These are phyloP conservation scores for Neopelma chrysocephalum DNA, from an alignment of 2,797 vertebrate species.

Conservation along the genomic window DNA sequence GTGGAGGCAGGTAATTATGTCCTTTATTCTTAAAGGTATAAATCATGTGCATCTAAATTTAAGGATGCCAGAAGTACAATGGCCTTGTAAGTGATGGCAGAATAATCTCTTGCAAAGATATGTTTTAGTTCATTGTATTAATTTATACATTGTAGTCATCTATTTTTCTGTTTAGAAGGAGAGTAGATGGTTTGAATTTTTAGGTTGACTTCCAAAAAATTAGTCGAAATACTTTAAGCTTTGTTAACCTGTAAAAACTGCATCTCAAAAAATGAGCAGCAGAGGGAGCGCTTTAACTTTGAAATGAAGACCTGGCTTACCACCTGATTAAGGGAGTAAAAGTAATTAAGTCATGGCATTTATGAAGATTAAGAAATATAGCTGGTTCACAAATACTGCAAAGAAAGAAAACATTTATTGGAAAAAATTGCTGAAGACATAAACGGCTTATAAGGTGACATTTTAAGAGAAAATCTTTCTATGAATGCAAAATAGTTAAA, in stretches of 20 bases:
- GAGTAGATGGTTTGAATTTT: not conserved
- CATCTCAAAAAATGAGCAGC: constrained; percentile 69
- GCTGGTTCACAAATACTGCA: constrained; percentile 51
- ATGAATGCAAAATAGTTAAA: not conserved
- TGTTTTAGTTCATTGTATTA: not conserved
- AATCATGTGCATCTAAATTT: not conserved
- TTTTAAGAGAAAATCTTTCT: not conserved
- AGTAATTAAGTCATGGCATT: constrained; percentile 68
- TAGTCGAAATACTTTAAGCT: not conserved
- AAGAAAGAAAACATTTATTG: constrained; percentile 29
- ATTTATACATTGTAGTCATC: not conserved
- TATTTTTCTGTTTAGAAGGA: not conserved
- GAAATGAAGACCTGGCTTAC: constrained; percentile 36
- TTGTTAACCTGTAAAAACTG: constrained; percentile 5
- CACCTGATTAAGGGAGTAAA: constrained; percentile 60
- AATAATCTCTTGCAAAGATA: not conserved
- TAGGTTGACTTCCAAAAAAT: not conserved
- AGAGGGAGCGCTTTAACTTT: constrained; percentile 87
- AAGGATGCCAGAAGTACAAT: not conserved
- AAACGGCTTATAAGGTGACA: not conserved
- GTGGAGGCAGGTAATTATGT: constrained; percentile 91
- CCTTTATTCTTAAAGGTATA: constrained; percentile 48
- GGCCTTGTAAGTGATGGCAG: not conserved
- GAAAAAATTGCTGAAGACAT: constrained; percentile 32
- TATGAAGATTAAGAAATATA: constrained; percentile 72